phyloP scores from a whole-genome alignment of 1,140 invertebrate genomes.

The Drosophila erecta region DNA sequence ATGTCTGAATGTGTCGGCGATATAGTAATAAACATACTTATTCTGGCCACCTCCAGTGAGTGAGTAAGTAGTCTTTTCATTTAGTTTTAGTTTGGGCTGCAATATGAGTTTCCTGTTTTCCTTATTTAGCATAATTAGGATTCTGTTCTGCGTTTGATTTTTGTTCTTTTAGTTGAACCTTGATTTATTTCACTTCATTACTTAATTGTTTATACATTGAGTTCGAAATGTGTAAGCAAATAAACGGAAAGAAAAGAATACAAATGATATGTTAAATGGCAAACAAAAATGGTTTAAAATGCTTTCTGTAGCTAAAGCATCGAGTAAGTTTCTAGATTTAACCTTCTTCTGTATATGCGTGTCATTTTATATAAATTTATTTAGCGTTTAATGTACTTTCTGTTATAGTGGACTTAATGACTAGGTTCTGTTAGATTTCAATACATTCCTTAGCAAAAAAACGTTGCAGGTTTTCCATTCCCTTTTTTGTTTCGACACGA shows the following conservation, averaged over 20 bases:
- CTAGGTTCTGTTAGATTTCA: slow-evolving; percentile 54
- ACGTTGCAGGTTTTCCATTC: slow-evolving; percentile 20
- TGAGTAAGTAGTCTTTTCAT: slow-evolving; percentile 33
- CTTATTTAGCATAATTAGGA: slow-evolving; percentile 44
- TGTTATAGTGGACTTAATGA: slow-evolving; percentile 39
- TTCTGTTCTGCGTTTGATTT: slow-evolving; percentile 46
- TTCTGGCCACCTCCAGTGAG: slow-evolving; percentile 10
- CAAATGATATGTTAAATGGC: slow-evolving; percentile 28
- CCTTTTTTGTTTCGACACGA: slow-evolving; percentile 16
- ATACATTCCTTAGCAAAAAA: slow-evolving; percentile 69
- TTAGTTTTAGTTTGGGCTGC: slow-evolving; percentile 27
- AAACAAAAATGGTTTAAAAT: slow-evolving; percentile 31
- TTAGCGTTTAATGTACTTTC: slow-evolving; percentile 39
- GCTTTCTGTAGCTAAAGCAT: slow-evolving; percentile 10
- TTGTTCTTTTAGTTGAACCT: slow-evolving; percentile 31
- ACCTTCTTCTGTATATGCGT: slow-evolving; percentile 17
- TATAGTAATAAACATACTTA: slow-evolving; percentile 15
- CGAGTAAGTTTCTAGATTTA: slow-evolving; percentile 32
- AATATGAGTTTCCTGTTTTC: slow-evolving; percentile 10
- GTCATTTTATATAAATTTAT: slow-evolving; percentile 20
- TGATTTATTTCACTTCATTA: not conserved
- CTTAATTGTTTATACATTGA: slow-evolving; percentile 22
- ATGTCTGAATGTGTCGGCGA: slow-evolving; percentile 21
- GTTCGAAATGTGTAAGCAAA: slow-evolving; percentile 36
- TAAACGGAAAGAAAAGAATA: slow-evolving; percentile 25